Conservation (phyloP, 1,140 invertebrate species). For the Zaprionus gabonicus region DNA sequence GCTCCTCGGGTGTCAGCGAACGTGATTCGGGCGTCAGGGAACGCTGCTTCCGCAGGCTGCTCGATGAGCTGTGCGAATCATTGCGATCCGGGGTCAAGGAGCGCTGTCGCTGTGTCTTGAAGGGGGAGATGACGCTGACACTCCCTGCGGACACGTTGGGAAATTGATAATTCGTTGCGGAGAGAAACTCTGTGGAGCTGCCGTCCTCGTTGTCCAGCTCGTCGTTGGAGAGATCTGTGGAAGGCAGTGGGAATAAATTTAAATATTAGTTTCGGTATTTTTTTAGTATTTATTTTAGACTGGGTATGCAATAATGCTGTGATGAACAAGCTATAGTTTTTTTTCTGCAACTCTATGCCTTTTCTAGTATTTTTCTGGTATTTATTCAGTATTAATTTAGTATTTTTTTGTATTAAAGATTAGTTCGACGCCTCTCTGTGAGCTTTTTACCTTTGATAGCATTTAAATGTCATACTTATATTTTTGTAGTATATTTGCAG, state of each 20-base stretch:
- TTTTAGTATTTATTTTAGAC: not conserved
- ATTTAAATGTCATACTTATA: too few relatives aligned
- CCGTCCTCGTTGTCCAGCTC: slow-evolving; percentile 80
- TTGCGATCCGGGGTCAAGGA: slow-evolving; percentile 81
- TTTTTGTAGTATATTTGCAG: too few relatives aligned
- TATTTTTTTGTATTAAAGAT: not conserved
- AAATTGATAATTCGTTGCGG: slow-evolving; percentile 69
- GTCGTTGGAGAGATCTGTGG: slow-evolving; percentile 81
- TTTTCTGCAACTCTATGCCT: too few relatives aligned
- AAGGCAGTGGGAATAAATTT: not conserved
- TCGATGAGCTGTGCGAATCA: slow-evolving; percentile 78
- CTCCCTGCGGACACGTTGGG: slow-evolving; percentile 40
- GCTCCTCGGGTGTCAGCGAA: slow-evolving; percentile 78
- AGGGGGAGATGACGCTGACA: slow-evolving; percentile 64
- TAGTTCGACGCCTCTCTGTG: too few relatives aligned
- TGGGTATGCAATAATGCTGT: not conserved
- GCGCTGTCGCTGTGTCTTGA: slow-evolving; percentile 74
- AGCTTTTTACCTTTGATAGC: too few relatives aligned
- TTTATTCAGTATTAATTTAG: not conserved
- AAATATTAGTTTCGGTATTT: not conserved
- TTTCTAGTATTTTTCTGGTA: not conserved
- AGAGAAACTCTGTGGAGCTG: slow-evolving; percentile 71
- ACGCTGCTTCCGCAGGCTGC: slow-evolving; percentile 77
- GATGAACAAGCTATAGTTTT: too few relatives aligned
- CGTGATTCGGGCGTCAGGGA: slow-evolving; percentile 82